Conservation (phyloP, 2,113 vertebrate species). For the Microcebus ravelobensis region DNA sequence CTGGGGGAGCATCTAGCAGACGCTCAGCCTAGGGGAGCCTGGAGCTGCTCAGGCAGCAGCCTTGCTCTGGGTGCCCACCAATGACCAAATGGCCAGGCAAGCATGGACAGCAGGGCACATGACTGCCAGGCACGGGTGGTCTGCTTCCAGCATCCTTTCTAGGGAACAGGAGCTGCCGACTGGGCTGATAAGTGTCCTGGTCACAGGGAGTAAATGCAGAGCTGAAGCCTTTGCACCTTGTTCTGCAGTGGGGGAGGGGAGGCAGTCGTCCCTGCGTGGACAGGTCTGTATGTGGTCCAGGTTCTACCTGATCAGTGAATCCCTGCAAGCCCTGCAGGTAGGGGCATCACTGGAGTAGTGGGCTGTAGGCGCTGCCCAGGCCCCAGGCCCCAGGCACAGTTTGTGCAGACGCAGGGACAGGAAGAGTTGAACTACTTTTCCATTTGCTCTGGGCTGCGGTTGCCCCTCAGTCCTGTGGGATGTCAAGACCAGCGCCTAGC, state of each 20-base stretch:
- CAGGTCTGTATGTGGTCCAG: background rate
- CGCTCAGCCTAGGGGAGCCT: no score
- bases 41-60: no score
- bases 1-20: no score
- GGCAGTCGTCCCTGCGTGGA: accelerated
- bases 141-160: background rate
- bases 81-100: background rate
- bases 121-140: background rate
- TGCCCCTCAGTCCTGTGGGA: background rate
- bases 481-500: background rate
- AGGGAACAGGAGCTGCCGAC: background rate
- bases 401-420: no score
- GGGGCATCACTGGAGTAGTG: background rate
- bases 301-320: background rate
- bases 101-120: background rate
- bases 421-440: background rate
- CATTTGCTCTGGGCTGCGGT: background rate
- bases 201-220: background rate
- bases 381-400: background rate
- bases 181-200: background rate
- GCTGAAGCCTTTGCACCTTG: background rate
- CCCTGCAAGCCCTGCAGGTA: background rate
- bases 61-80: no score
- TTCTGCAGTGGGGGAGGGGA: background rate
- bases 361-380: no score